Conservation (phyloP, 2,888 invertebrate genomes). For the Heteromyza rotundicornis region DNA sequence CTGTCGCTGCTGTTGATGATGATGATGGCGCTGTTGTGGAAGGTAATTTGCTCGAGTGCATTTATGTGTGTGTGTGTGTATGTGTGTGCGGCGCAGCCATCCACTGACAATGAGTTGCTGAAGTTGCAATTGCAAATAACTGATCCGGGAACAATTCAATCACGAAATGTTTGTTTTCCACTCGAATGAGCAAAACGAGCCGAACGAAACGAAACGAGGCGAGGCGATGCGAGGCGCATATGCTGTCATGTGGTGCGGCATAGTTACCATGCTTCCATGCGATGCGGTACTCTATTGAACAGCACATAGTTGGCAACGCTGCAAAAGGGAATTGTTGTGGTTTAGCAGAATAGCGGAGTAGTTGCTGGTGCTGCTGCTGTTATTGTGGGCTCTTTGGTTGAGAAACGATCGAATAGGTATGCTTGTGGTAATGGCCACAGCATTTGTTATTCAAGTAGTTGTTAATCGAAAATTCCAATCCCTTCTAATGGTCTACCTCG, state of each 20-base stretch:
- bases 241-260: too few relatives aligned
- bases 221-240: background rate
- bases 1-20: conserved; percentile 17
- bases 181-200: conserved; percentile 25
- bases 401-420: too few relatives aligned
- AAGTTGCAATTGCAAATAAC: conserved; percentile 23
- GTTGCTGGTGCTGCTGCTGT: too few relatives aligned
- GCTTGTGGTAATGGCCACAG: too few relatives aligned
- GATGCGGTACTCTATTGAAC: background rate
- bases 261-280: background rate
- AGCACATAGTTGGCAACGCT: background rate
- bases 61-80: background rate
- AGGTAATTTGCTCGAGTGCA: conserved; percentile 16
- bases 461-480: too few relatives aligned
- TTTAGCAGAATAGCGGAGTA: too few relatives aligned
- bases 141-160: conserved; percentile 31
- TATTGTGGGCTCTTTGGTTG: too few relatives aligned
- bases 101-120: background rate
- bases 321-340: background rate
- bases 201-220: too few relatives aligned
- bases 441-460: too few relatives aligned
- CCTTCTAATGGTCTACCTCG: too few relatives aligned
- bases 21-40: conserved; percentile 15
- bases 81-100: background rate
- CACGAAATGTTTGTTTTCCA: conserved; percentile 33